Evolutionary conservation across 1,140 invertebrate species (phyloP), one percentile per base, ranked within the genome.

Genomic region (Pentalonia nigronervosa): DNA sequence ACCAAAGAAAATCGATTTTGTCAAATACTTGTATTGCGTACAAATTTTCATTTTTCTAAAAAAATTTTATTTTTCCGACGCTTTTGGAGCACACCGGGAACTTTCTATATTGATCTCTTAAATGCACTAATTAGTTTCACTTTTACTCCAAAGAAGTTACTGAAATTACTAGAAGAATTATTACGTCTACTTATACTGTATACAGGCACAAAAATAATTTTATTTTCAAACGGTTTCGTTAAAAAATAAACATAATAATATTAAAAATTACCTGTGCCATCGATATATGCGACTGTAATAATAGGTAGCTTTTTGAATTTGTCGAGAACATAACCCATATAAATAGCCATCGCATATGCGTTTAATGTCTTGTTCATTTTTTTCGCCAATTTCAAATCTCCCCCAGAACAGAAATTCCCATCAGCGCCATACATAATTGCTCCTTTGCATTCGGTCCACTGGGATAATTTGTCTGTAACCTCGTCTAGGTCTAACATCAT

Each of bases 401-500:
- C 96, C 34, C 96, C 97, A 7, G 96, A 96, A 94, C 96, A 97
- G 94, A 97, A 97, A 41, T 95, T 95, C 25, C 94, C 94, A 8
- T 95, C 95, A 34, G 94, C 94, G 1, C 96, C 96, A 91, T 95
- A 94, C 9, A 97, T 34, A 23, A 97, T 95, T 3, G 97, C 93
- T 25, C 95, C 96, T 95, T 96, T 96, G 17, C 96, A 96, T n/a
- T 94, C 94, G 36, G 94, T 93, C 96, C 96, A 96, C 14, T 94
- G 93, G 94, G 96, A 95, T 34, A 97, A 94, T 60, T 95, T 94
- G 25, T 93, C 56, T 1, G 96, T 94, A 67, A 95, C 94, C 41
- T 96, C 95, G 25, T 95, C 94, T 8, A 97, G 95, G 34, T 97
- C 95, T 7, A 96, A 95, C 96, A 97, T 96, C 96, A 97, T 97